phyloP scores from a whole-genome alignment of 1,140 invertebrate species.

The Rhagoletis zephyria region DNA sequence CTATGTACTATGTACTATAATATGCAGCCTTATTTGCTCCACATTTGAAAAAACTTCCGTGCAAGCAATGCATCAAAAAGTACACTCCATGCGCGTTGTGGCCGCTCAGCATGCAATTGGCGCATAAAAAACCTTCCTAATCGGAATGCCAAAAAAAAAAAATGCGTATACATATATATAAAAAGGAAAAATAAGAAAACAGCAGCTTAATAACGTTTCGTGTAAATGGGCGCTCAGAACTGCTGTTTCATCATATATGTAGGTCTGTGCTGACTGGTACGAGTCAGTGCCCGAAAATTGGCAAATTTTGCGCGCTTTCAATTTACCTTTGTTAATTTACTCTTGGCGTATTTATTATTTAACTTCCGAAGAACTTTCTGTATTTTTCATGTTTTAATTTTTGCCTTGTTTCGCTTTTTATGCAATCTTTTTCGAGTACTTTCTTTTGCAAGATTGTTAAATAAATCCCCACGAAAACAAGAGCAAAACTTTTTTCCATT shows the following conservation, averaged over 20 bases:
- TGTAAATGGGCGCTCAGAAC: background rate
- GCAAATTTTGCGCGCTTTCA: background rate
- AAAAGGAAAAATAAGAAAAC: constrained; percentile 1
- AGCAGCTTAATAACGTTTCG: background rate
- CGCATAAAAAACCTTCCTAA: constrained; percentile 1
- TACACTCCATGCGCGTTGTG: background rate
- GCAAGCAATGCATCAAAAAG: too few relatives aligned
- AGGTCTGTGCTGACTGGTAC: background rate
- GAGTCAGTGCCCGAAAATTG: constrained; percentile 29
- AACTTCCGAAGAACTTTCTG: background rate
- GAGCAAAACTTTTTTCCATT: background rate
- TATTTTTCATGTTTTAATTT: background rate
- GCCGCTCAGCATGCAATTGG: background rate
- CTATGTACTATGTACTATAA: too few relatives aligned
- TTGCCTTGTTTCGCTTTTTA: background rate
- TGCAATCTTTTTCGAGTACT: background rate
- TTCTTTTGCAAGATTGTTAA: background rate
- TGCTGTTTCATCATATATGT: background rate
- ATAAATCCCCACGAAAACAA: background rate
- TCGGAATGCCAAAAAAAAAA: background rate
- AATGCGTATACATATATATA: background rate
- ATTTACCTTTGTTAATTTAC: background rate
- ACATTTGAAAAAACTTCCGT: too few relatives aligned
- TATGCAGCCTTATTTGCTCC: too few relatives aligned
- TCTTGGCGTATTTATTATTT: background rate